Evolutionary conservation across 1,140 invertebrate species (phyloP).

Genomic region (Liolophura sinensis): DNA sequence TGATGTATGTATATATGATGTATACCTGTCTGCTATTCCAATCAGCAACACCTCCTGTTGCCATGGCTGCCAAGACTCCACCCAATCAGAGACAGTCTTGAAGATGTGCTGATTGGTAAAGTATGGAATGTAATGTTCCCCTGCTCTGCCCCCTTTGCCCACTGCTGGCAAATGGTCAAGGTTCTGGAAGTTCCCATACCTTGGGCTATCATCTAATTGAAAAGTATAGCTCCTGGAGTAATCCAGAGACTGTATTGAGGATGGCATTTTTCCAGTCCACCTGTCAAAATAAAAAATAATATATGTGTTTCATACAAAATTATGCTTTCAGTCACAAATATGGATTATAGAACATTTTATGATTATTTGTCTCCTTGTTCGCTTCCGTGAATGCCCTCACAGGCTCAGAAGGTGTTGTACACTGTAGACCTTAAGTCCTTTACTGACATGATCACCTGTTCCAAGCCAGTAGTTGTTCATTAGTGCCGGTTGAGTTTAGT

Average conservation of each 20-base stretch:
- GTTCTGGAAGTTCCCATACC: slow-evolving; percentile 49
- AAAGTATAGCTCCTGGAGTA: slow-evolving; percentile 33
- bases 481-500: too few species aligned
- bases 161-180: slow-evolving; percentile 38
- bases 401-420: too few species aligned
- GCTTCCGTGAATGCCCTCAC: too few species aligned
- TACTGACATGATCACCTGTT: too few species aligned
- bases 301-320: background rate
- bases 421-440: too few species aligned
- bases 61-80: slow-evolving; percentile 48
- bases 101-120: slow-evolving; percentile 50
- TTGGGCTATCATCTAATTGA: slow-evolving; percentile 31
- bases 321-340: too few species aligned
- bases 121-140: slow-evolving; percentile 26
- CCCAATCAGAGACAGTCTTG: slow-evolving; percentile 47
- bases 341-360: too few species aligned
- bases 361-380: too few species aligned
- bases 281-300: background rate
- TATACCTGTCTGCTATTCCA: slow-evolving; percentile 47
- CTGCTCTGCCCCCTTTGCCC: slow-evolving; percentile 10
- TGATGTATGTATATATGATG: background rate
- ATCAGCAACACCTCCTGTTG: slow-evolving; percentile 45
- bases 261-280: slow-evolving; percentile 31
- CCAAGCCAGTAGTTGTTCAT: too few species aligned
- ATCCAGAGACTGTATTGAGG: slow-evolving; percentile 37